Evolutionary conservation across 2,113 vertebrate genomes (phyloP).

Genomic region (Eclectus roratus): DNA sequence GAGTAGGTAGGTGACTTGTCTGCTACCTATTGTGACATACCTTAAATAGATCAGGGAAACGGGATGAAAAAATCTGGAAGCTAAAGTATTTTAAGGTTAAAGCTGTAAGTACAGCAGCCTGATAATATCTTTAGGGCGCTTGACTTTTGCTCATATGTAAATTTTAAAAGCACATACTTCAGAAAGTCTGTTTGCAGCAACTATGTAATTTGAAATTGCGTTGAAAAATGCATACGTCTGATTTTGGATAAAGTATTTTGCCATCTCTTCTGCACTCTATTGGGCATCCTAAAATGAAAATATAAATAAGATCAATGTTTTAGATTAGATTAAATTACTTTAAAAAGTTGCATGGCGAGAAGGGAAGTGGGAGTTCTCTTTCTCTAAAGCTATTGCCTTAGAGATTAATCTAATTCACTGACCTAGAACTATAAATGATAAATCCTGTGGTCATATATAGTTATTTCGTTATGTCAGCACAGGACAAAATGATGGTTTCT

Average conservation of each 20-base stretch:
- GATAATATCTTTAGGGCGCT: neutral
- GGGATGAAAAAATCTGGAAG: neutral
- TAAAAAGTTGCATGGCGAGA: neutral
- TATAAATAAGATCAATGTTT: neutral
- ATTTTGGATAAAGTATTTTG: neutral
- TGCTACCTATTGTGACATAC: neutral
- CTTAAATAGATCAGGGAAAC: neutral
- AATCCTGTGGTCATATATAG: neutral
- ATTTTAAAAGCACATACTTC: neutral
- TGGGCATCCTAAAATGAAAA: neutral
- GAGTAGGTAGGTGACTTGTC: slow-evolving; percentile 82
- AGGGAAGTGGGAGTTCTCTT: neutral
- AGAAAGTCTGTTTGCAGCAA: neutral
- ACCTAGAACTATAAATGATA: neutral
- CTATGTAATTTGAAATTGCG: neutral
- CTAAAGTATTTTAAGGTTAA: neutral
- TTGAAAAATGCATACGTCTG: neutral
- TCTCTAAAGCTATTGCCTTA: neutral
- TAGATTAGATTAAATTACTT: neutral
- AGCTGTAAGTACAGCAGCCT: neutral
- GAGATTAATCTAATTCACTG: neutral
- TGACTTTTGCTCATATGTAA: neutral
- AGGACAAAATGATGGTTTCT: neutral
- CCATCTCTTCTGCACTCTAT: neutral
- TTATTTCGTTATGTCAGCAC: neutral